These are phyloP conservation scores for Pollimyrus isidori DNA, from an alignment of 2,113 vertebrate species.

Conservation along the genomic window DNA sequence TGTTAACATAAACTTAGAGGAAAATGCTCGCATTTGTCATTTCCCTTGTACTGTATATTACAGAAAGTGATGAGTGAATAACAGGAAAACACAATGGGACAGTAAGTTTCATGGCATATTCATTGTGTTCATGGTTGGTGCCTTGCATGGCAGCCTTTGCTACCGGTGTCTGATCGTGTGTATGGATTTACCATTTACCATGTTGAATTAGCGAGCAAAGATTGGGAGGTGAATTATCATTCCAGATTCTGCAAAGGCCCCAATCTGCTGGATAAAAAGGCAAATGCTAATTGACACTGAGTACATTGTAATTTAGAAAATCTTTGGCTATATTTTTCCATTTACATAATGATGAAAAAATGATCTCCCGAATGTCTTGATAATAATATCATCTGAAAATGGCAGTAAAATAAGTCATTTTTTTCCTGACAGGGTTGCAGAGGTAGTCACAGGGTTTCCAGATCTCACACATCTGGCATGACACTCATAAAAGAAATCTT, in stretches of 20 bases:
- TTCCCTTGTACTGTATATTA: not conserved
- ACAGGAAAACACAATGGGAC: not conserved
- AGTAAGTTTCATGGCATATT: not conserved
- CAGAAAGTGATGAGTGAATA: not conserved
- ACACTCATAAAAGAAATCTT: too few relatives aligned
- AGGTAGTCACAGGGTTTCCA: not conserved
- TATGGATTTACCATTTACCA: too few relatives aligned
- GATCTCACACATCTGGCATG: too few relatives aligned
- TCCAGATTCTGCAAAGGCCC: not conserved
- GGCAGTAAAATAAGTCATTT: not conserved
- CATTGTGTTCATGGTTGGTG: not conserved
- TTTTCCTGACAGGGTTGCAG: not conserved
- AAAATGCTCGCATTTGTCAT: not conserved
- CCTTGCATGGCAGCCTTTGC: too few relatives aligned
- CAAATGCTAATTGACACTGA: not conserved
- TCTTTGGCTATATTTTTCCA: not conserved
- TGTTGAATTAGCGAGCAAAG: not conserved
- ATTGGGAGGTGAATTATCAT: not conserved
- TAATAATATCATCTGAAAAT: not conserved
- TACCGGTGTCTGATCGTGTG: too few relatives aligned
- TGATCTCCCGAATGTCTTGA: not conserved
- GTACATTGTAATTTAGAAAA: not conserved
- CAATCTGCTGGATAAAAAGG: not conserved
- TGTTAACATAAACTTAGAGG: not conserved
- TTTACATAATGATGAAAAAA: not conserved